Evolutionary conservation across 2,888 invertebrate genomes (phyloP).

Genomic region (Charanyca ferruginea): DNA sequence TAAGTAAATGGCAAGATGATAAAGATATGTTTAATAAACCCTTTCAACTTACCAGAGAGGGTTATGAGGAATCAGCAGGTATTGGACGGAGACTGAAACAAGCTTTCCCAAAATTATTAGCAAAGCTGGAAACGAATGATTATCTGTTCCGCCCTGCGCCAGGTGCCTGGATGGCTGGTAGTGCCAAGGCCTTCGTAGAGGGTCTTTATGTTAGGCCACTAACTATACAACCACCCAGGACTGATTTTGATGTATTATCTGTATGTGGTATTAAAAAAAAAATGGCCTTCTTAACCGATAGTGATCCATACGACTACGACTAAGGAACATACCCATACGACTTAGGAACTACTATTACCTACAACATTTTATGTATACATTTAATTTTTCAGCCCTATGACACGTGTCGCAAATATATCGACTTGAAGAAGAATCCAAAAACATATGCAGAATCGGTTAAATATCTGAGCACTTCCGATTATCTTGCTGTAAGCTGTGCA

Average conservation of each 20-base stretch:
- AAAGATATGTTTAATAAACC: conserved; percentile 73
- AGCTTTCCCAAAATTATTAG: conserved; percentile 84
- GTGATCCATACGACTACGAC: too few relatives aligned
- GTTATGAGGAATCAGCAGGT: conserved; percentile 92
- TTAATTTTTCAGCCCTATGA: conserved; percentile 77
- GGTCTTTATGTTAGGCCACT: conserved; percentile 78
- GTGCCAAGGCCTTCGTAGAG: conserved; percentile 92
- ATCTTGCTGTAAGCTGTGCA: conserved; percentile 75
- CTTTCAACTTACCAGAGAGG: conserved; percentile 79
- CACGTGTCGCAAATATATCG: conserved; percentile 84
- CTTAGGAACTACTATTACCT: too few relatives aligned
- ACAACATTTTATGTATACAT: too few relatives aligned
- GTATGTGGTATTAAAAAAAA: conserved; percentile 66
- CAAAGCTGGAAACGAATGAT: conserved; percentile 83
- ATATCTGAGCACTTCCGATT: conserved; percentile 76
- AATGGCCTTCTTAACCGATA: too few relatives aligned
- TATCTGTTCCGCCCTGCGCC: conserved; percentile 91
- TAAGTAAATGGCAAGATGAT: conserved; percentile 75
- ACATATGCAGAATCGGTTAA: conserved; percentile 68
- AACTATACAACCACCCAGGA: conserved; percentile 63
- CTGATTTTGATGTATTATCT: conserved; percentile 66
- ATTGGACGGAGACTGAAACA: conserved; percentile 87
- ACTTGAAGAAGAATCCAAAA: conserved; percentile 73
- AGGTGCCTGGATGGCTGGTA: conserved; percentile 90
- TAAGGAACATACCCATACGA: too few relatives aligned